Conservation (phyloP, 1,140 invertebrate genomes). For the Venturia canescens region DNA sequence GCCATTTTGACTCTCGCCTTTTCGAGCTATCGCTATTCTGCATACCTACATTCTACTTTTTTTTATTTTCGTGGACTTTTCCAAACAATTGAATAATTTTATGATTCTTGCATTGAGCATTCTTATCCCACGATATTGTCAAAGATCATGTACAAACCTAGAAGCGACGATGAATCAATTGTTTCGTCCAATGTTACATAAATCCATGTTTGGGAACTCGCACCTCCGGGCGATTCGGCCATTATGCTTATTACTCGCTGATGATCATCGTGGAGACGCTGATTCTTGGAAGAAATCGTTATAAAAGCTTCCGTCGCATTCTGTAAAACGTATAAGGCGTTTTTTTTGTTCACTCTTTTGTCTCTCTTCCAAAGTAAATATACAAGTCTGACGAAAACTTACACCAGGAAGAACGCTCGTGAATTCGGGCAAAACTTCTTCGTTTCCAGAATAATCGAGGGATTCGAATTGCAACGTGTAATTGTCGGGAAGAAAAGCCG, state of each 20-base stretch:
- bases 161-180: not conserved
- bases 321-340: constrained; percentile 56
- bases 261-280: constrained; percentile 29
- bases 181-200: not conserved
- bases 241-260: constrained; percentile 64
- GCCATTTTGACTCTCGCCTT: not conserved
- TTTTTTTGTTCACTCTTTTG: not conserved
- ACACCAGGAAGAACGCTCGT: constrained; percentile 62
- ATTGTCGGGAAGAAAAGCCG: constrained; percentile 68
- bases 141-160: not conserved
- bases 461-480: constrained; percentile 65
- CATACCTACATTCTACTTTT: too few species aligned
- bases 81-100: too few species aligned
- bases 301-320: constrained; percentile 59
- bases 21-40: too few species aligned
- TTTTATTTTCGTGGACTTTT: too few species aligned
- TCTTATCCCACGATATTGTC: not conserved
- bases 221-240: constrained; percentile 66
- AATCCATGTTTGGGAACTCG: constrained; percentile 51
- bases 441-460: constrained; percentile 26
- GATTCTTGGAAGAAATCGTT: constrained; percentile 43
- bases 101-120: not conserved
- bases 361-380: not conserved
- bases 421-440: not conserved
- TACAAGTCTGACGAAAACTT: constrained; percentile 47